Evolutionary conservation across 2,888 invertebrate genomes (phyloP).

Genomic region (Druceiella hillmani): DNA sequence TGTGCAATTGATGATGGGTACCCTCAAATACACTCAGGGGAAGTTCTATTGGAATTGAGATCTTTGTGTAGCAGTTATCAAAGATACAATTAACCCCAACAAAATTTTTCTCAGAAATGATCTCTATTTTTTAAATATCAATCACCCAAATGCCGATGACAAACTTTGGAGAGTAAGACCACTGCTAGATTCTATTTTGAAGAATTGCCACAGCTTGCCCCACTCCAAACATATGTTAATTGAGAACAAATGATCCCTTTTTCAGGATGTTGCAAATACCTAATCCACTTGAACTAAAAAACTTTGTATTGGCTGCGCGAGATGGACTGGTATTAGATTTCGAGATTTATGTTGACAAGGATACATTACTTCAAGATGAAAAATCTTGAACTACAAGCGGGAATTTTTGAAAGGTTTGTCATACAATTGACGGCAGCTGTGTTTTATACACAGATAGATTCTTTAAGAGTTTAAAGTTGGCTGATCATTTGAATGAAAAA

Average conservation of each 20-base stretch:
- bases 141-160: slow-evolving; percentile 9
- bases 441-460: too few relatives aligned
- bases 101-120: slow-evolving; percentile 10
- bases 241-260: slow-evolving; percentile 28
- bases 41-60: slow-evolving; percentile 16
- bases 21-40: slow-evolving; percentile 16
- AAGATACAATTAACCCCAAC: slow-evolving; percentile 11
- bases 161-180: slow-evolving; percentile 21
- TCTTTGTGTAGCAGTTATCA: slow-evolving; percentile 7
- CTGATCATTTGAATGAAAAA: too few relatives aligned
- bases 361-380: too few relatives aligned
- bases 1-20: slow-evolving; percentile 15
- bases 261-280: slow-evolving; percentile 24
- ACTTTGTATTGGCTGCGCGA: slow-evolving; percentile 27
- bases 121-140: slow-evolving; percentile 4
- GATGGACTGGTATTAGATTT: slow-evolving; percentile 27
- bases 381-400: too few relatives aligned
- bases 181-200: slow-evolving; percentile 15
- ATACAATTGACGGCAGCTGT: slow-evolving; percentile 17
- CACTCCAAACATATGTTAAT: slow-evolving; percentile 24
- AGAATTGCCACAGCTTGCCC: slow-evolving; percentile 18
- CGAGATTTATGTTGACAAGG: slow-evolving; percentile 24
- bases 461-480: slow-evolving; percentile 14
- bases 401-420: slow-evolving; percentile 17
- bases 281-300: slow-evolving; percentile 28